Base-by-base conservation (phyloP, 2,113 vertebrate genomes). In the Perca fluviatilis region DNA sequence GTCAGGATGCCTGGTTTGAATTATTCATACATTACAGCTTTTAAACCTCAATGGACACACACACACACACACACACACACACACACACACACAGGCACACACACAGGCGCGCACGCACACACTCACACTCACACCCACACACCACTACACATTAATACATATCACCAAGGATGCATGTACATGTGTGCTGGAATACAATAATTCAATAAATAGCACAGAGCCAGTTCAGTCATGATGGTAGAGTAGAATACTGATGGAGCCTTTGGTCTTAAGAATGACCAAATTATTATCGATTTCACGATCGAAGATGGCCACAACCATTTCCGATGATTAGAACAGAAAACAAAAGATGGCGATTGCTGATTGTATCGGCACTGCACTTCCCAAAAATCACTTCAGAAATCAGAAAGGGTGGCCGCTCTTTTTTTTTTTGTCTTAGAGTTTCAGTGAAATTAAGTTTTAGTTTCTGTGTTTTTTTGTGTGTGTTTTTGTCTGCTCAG, bases 1-100 rank as follows among this genome's bases (percentile, higher is more conserved):
- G 80, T 92, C 88, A 86, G 85, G 80, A 89, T 43, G 80, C 64
- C 49, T 69, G 77, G 16, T 57, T 56, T 94, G 79, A 94, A 94
- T 94, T 89, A 94, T 94, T 94, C 81, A 92, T 91, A 85, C 68
- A 53, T 60, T 74, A 80, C 82, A 73, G 89, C 87, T 91, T 84
- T 91, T 91, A 89, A 88, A 88, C 58, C 89, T 65, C 83, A 68
- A 40, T 70, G 68, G 83, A 67, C 82, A 79, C 72, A 85, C 30
- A 51, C 77, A 85, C 70, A 79, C 77, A 84, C 56, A 69, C 30
- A 69, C 72, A 71, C 78, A 77, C 74, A 81, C 62, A 82, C 75
- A 87, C 63, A 84, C 65, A 83, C 73, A 80, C 69, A 88, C 73
- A 82, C 60, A 83, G 77, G 62, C 69, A 89, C 66, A 82, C 68